Percentiles rank a stretch among this genome's conserved stretches.
phyloP scores from a whole-genome alignment of 1,140 invertebrate species.

The Sipha flava region DNA sequence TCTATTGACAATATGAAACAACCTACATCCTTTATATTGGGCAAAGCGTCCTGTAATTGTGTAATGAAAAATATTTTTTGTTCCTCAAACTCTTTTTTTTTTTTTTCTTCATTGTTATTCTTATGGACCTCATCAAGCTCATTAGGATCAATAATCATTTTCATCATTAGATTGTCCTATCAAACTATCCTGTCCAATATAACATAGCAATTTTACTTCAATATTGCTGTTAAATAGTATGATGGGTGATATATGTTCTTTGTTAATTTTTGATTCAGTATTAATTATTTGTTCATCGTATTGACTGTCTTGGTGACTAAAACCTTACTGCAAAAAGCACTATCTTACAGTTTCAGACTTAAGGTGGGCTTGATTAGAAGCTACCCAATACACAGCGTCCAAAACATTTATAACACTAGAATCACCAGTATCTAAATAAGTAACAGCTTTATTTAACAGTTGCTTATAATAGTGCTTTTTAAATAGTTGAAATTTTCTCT shows the following conservation, averaged over 20 bases:
- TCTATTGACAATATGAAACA: too few species aligned
- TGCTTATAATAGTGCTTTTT: too few species aligned
- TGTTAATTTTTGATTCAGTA: too few species aligned
- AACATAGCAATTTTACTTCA: not conserved
- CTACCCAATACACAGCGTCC: not conserved
- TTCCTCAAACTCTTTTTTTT: not conserved
- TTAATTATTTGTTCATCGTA: too few species aligned
- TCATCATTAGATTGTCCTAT: not conserved
- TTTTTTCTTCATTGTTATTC: not conserved
- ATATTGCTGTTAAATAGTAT: not conserved
- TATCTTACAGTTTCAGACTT: not conserved
- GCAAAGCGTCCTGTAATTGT: not conserved
- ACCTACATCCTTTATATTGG: not conserved
- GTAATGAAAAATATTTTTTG: not conserved
- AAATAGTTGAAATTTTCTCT: too few species aligned
- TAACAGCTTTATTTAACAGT: not conserved
- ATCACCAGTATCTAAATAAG: not conserved
- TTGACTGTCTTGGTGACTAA: not conserved
- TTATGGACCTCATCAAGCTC: not conserved
- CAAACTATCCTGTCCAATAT: not conserved
- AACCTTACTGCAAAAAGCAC: not conserved
- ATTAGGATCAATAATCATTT: not conserved
- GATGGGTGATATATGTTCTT: not conserved
- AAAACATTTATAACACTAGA: not conserved
- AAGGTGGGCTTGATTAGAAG: not conserved